Evolutionary conservation across 2,888 invertebrate species (phyloP), one percentile per base, ranked within the genome.

Genomic region (Machimus atricapillus): DNA sequence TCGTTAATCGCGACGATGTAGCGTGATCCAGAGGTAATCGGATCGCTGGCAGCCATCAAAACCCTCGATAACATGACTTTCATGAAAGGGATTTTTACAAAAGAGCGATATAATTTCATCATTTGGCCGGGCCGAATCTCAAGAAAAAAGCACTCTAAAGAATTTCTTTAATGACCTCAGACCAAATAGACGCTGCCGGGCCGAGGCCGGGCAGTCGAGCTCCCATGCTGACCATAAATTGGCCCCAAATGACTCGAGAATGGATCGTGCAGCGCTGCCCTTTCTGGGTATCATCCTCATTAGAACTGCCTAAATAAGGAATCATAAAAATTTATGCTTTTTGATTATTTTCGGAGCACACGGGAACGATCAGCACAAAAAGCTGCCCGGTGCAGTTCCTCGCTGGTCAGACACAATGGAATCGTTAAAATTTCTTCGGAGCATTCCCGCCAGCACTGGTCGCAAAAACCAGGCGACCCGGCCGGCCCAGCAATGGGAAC

Each of bases 261-360:
- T 76, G 74, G 86, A 81, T 34, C 46, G 74, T 73, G 43, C 52
- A 40, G 66, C 19, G 46, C 31, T 79, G 74, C 74, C 87, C 76
- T 82, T 87, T 82, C 74, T 86, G 86, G 86, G 56, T 77, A 86
- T 86, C 82, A 73, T 77, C 85, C 87, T 87, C 87, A 87, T 87
- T 87, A 85, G 85, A 85, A 58, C 87, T 78, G 76, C 85, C 87
- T 85, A 87, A 85, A 87, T 87, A 87, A 85, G 87, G 87, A 85
- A 87, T 87, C 87, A 87, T 87, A 87, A 87, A 87, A 87, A 87
- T 87, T 83, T 87, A 87, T 87, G 87, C 87, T 85, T 85, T 87
- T 85, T 77, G 77, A 78, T 77, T 78, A 86, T 86, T 86, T 86
- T 78, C 66, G 78, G 86, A 77, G 31, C 77, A 79, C 52, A 23